Percentiles rank a stretch among this genome's conserved stretches.
These are phyloP conservation scores for Hypomecis punctinalis DNA, from an alignment of 2,888 invertebrate species.

Conservation along the genomic window DNA sequence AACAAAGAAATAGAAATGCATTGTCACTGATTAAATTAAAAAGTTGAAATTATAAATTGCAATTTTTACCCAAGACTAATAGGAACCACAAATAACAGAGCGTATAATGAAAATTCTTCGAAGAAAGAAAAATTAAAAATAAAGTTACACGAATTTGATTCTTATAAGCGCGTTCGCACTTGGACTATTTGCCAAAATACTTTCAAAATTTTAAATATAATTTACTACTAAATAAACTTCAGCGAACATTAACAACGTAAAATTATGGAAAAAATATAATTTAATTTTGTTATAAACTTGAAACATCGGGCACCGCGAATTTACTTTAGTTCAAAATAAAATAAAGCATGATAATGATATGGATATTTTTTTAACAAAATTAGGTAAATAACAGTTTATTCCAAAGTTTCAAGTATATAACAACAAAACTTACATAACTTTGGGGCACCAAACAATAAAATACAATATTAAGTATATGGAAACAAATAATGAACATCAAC, in stretches of 20 bases:
- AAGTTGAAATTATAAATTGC: constrained; percentile 3
- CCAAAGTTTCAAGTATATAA: constrained; percentile 1
- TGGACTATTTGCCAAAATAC: constrained; percentile 5
- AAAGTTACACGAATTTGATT: not conserved
- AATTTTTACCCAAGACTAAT: constrained; percentile 15
- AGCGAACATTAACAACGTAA: constrained; percentile 26
- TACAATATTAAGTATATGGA: constrained; percentile 27
- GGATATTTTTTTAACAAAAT: too few relatives aligned
- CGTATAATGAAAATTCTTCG: not conserved
- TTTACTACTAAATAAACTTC: constrained; percentile 20
- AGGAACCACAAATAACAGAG: constrained; percentile 30
- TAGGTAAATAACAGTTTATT: too few relatives aligned
- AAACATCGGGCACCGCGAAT: not conserved
- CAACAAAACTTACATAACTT: constrained; percentile 14
- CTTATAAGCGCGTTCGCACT: too few relatives aligned
- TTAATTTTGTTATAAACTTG: constrained; percentile 7
- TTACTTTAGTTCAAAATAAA: not conserved
- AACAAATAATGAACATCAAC: constrained; percentile 33
- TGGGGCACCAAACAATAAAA: constrained; percentile 25
- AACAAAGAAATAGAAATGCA: not conserved
- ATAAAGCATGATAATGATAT: too few relatives aligned
- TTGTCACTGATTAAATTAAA: constrained; percentile 2
- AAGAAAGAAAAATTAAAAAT: constrained; percentile 4
- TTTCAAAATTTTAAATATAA: constrained; percentile 6
- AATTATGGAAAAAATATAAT: constrained; percentile 21